Evolutionary conservation across 1,140 invertebrate genomes (phyloP), one percentile per base, ranked within the genome.

Genomic region (Melanaphis sacchari): DNA sequence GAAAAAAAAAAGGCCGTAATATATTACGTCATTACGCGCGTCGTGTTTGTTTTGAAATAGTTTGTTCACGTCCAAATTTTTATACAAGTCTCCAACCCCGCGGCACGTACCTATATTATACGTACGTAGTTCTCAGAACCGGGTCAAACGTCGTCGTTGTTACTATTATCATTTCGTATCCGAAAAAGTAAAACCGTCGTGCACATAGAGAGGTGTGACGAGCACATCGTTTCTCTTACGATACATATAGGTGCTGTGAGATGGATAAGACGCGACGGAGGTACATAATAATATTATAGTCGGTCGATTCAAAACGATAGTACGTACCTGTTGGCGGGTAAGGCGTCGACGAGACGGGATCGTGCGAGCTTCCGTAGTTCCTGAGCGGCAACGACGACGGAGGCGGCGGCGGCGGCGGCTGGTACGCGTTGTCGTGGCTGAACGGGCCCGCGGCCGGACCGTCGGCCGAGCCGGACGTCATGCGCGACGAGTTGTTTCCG

Each of bases 321-420:
- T 26, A 89, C 96, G 95, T 96, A 96, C 97, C 97, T 96, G 97
- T 96, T 95, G 97, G 97, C 94, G 97, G 97, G 94, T 98, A 98
- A 4, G 97, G 97, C 94, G 97, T 97, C 93, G 97, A 97, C 36
- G 97, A 96, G 93, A 97, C 97, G 38, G 97, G 96, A 93, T 98
- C 97, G 26, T 93, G 91, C 4, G 66, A 81, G 21, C 81, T 38
- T 0, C 59, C 90, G 91, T 93, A 93, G 46, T 84, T 93, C 46
- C 91, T 31, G 89, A 90, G 89, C 26, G 89, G 40, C 88, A 40
- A 87, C 85, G 41, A 46, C 85, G 97, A 96, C 94, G 97, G 96
- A 40, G 96, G 96, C 46, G 95, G 96, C 94, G 98, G 98, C 95
- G 97, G 97, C 94, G 97, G 96, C 22, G 98, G 96, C 21, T 96